phyloP scores from a whole-genome alignment of 2,797 vertebrate species.

The Brachymystax lenok region DNA sequence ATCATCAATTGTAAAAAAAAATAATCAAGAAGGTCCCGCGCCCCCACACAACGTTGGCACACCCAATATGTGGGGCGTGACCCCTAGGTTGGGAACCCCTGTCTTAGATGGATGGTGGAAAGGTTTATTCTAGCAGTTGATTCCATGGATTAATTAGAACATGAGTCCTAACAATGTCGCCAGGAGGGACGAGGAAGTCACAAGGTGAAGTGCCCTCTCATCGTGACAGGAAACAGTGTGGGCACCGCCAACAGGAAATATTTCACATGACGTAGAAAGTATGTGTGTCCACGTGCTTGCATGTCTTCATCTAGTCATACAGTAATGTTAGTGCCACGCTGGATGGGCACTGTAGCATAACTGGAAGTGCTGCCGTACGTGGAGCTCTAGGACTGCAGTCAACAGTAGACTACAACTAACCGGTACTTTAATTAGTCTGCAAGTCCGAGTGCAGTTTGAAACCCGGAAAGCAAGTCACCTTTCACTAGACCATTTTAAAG shows the following conservation, averaged over 20 bases:
- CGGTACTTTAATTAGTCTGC: background rate
- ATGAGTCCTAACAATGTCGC: background rate
- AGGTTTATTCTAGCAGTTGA: background rate
- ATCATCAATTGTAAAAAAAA: too few relatives aligned
- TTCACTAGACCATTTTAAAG: slow-evolving; percentile 36
- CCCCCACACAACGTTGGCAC: too few relatives aligned
- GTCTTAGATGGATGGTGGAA: background rate
- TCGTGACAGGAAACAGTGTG: slow-evolving; percentile 68
- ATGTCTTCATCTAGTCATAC: background rate
- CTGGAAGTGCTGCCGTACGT: background rate
- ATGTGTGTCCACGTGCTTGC: slow-evolving; percentile 14
- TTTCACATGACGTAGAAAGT: slow-evolving; percentile 43
- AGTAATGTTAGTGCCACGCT: background rate
- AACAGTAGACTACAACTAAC: background rate
- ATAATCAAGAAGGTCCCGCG: too few relatives aligned
- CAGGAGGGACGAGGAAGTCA: slow-evolving; percentile 24
- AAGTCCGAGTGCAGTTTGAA: slow-evolving; percentile 24
- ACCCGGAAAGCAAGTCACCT: slow-evolving; percentile 58
- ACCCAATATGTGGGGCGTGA: too few relatives aligned
- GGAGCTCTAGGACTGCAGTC: background rate
- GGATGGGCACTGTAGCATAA: background rate
- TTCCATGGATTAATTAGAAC: background rate
- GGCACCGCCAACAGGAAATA: slow-evolving; percentile 69
- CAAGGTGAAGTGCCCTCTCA: slow-evolving; percentile 47
- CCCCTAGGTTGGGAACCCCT: too few relatives aligned